Evolutionary conservation across 2,888 invertebrate species (phyloP).

Genomic region (Dromius quadrimaculatus): DNA sequence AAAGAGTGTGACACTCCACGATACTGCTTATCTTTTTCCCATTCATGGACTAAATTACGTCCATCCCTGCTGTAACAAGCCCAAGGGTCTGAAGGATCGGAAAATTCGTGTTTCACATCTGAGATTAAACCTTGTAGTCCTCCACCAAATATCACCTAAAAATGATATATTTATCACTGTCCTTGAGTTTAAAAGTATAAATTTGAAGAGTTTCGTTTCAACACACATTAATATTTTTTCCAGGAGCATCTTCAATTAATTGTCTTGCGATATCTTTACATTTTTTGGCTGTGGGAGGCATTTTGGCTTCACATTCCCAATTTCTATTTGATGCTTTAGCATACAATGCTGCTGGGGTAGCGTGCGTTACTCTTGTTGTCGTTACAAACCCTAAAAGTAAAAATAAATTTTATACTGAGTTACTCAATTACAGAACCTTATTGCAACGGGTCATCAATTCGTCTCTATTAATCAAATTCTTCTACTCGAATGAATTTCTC

Average conservation of each 20-base stretch:
- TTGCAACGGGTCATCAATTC: no score
- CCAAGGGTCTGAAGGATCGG: conserved; percentile 68
- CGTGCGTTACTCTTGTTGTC: conserved; percentile 89
- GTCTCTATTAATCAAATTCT: not conserved
- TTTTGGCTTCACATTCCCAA: conserved; percentile 84
- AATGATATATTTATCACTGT: not conserved
- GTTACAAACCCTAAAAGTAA: conserved; percentile 79
- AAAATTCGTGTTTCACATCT: conserved; percentile 67
- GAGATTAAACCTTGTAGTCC: conserved; percentile 80
- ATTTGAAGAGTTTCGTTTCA: no score
- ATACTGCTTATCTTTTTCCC: conserved; percentile 69
- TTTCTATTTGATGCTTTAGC: conserved; percentile 79
- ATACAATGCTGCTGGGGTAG: conserved; percentile 86
- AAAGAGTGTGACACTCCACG: conserved; percentile 71
- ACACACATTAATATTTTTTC: conserved; percentile 78
- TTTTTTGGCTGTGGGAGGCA: conserved; percentile 69
- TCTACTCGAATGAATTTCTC: no score
- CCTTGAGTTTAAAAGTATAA: no score
- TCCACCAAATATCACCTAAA: conserved; percentile 87
- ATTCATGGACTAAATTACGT: conserved; percentile 79
- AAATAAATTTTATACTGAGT: not conserved
- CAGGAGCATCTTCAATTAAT: conserved; percentile 82
- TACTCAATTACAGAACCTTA: no score
- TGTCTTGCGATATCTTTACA: conserved; percentile 91
- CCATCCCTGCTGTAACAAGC: conserved; percentile 79